Base-by-base conservation (phyloP, 2,888 invertebrate genomes). In the Carabus problematicus region DNA sequence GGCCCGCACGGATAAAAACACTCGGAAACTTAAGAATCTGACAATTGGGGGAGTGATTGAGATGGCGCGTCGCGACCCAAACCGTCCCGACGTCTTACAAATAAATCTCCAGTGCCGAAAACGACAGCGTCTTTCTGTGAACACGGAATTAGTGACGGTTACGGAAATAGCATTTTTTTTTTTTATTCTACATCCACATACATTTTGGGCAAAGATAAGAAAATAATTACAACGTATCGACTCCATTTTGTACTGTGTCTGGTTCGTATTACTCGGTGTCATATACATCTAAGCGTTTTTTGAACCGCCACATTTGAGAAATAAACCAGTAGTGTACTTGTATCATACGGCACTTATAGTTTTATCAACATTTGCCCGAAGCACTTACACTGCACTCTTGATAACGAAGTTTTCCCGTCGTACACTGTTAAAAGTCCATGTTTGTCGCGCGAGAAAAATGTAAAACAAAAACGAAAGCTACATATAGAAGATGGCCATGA, bases 1-100 rank as follows among this genome's bases (percentile, higher is more conserved):
- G 69, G 49, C 54, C 29, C 2, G 18, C 19, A 62, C 54, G 66
- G 69, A 68, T 70, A 71, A 71, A 72, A 69, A 72, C 70, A 71
- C 58, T 61, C 47, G 60, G 71, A 70, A 72, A 72, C 72, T 72
- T 72, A 73, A 73, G 73, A 72, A 73, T 73, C 68, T 74, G 74
- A 72, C 74, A 73, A 72, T 74, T 72, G 74, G 70, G 72, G 72
- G 72, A 72, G 75, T 75, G 75, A 75, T 75, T 73, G 74, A 73
- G 70, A 72, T 74, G 72, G 74, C 72, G 73, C 70, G 72, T 63
- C 67, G 72, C 70, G 73, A 49, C 66, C 61, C 63, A 47, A 63
- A 64, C 68, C 72, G 72, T 71, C 72, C 60, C 72, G 73, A 71
- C 72, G 71, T 70, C 39, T 39, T 16, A 54, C 39, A 45, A 55